Conservation (phyloP, 2,797 vertebrate genomes). For the Argya squamiceps region DNA sequence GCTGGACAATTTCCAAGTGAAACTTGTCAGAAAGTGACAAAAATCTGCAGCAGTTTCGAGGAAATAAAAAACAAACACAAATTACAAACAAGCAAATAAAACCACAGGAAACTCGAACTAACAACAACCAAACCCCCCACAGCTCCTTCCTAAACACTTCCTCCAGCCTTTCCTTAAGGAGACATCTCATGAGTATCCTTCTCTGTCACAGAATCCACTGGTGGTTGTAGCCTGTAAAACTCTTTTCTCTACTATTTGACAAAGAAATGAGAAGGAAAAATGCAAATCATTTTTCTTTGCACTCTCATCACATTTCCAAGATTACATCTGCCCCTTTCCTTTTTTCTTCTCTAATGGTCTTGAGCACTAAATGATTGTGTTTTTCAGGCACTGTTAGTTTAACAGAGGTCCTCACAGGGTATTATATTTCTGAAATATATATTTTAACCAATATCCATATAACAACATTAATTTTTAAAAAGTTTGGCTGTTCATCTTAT, state of each 20-base stretch:
- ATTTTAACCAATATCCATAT: neutral
- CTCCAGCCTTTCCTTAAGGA: neutral
- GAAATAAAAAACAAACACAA: neutral
- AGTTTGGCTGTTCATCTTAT: constrained; percentile 44
- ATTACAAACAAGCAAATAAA: neutral
- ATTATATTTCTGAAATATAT: neutral
- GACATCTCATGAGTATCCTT: neutral
- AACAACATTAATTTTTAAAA: constrained; percentile 29
- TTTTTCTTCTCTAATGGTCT: neutral
- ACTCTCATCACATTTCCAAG: neutral
- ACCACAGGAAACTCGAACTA: neutral
- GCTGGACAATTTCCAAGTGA: neutral
- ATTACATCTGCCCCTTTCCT: neutral
- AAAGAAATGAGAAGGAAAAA: neutral
- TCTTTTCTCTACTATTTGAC: neutral
- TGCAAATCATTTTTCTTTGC: neutral
- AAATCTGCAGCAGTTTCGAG: neutral
- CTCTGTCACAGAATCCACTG: neutral
- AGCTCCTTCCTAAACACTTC: neutral
- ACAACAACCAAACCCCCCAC: fast-evolving
- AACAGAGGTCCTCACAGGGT: neutral
- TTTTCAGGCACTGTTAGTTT: neutral
- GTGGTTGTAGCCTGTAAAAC: neutral
- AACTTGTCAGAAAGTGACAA: neutral
- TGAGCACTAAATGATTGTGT: neutral